Percentiles rank a stretch among this genome's conserved stretches.
Conservation (phyloP, 2,888 invertebrate species). For the Drosophila paramelanica region DNA sequence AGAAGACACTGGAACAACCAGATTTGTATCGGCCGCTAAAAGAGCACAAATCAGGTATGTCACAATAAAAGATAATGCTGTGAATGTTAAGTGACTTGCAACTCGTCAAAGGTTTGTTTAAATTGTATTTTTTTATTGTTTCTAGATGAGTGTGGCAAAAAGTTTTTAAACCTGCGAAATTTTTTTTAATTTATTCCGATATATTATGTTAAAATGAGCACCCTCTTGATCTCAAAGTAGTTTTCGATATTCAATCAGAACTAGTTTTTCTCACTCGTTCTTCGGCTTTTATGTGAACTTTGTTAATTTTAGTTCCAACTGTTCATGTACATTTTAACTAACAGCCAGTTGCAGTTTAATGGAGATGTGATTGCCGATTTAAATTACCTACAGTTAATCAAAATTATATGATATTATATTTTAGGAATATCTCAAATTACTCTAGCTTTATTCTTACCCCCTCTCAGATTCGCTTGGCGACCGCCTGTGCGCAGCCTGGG, state of each 20-base stretch:
- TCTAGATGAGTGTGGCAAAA: conserved; percentile 85
- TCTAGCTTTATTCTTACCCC: neutral
- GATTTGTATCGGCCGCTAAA: conserved; percentile 91
- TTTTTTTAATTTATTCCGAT: no score
- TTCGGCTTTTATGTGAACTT: neutral
- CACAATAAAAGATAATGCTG: neutral
- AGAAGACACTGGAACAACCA: conserved; percentile 89
- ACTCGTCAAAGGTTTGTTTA: neutral
- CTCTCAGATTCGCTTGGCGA: conserved; percentile 46
- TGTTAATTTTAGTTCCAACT: neutral
- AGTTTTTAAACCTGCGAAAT: neutral
- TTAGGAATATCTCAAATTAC: neutral
- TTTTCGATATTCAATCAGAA: neutral
- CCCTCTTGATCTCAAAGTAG: neutral
- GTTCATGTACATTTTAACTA: neutral
- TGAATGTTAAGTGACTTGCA: neutral
- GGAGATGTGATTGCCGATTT: no score
- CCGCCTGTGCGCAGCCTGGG: conserved; percentile 53
- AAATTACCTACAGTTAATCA: no score
- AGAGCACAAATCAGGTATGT: conserved; percentile 88
- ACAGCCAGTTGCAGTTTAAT: no score
- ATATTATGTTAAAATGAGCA: no score
- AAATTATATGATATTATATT: neutral
- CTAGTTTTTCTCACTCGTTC: neutral
- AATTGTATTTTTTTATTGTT: conserved; percentile 85